These are phyloP conservation scores for Casuarius casuarius DNA, from an alignment of 2,113 vertebrate genomes.

Conservation along the genomic window DNA sequence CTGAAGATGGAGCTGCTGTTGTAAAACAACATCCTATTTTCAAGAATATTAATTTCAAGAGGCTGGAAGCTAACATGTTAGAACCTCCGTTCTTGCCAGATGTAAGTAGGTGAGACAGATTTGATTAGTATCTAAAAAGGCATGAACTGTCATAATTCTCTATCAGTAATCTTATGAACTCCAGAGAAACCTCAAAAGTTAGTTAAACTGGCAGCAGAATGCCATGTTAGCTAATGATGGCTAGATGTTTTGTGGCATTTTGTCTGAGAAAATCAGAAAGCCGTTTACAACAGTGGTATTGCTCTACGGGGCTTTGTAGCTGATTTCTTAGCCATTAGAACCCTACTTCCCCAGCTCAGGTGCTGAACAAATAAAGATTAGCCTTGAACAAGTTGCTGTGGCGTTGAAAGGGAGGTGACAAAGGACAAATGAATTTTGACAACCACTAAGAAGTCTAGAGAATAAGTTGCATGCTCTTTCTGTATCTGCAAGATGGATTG, in stretches of 20 bases:
- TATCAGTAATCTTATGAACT: neutral
- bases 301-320: neutral
- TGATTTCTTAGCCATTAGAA: neutral
- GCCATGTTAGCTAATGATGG: neutral
- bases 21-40: conserved; percentile 91
- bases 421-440: neutral
- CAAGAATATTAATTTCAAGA: conserved; percentile 90
- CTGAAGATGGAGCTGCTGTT: conserved; percentile 78
- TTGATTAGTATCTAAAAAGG: conserved; percentile 62
- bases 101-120: conserved; percentile 80
- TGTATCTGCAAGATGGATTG: neutral
- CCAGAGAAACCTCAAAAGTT: neutral
- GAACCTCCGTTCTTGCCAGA: conserved; percentile 92
- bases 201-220: neutral
- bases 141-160: neutral
- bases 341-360: neutral
- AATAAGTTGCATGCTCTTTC: neutral
- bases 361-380: neutral
- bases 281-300: neutral
- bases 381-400: neutral
- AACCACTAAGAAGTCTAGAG: neutral
- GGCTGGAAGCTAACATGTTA: conserved; percentile 89
- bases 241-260: neutral
- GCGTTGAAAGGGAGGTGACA: neutral
- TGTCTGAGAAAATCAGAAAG: neutral